Conservation (phyloP, 1,140 invertebrate species). For the Portunus trituberculatus region DNA sequence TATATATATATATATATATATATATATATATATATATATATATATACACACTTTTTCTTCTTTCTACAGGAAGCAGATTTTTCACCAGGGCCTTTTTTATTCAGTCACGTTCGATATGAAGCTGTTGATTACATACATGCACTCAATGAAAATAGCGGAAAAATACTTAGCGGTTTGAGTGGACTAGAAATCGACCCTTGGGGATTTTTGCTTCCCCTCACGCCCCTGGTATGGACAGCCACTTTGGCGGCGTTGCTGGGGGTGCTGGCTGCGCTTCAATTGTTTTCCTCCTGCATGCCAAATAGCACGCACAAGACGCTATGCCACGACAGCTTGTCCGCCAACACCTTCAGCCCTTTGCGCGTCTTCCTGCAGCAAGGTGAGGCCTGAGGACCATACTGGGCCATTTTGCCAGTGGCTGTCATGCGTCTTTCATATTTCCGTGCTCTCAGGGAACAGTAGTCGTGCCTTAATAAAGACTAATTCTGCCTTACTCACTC, state of each 20-base stretch:
- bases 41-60: too few relatives aligned
- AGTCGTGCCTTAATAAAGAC: too few relatives aligned
- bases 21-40: too few relatives aligned
- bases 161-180: background rate
- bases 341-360: background rate
- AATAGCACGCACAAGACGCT: background rate
- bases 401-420: too few relatives aligned
- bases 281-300: too few relatives aligned
- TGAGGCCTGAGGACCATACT: background rate
- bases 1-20: too few relatives aligned
- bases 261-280: background rate
- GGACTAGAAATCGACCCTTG: constrained; percentile 40
- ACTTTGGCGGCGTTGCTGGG: constrained; percentile 1
- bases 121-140: background rate
- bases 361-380: constrained; percentile 13
- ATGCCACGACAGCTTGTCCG: too few relatives aligned
- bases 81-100: background rate
- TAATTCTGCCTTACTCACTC: too few relatives aligned
- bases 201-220: constrained; percentile 54
- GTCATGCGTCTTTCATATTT: background rate
- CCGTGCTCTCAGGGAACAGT: too few relatives aligned
- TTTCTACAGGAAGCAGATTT: constrained; percentile 16
- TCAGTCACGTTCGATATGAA: background rate
- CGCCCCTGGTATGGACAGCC: constrained; percentile 40
- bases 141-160: background rate